Evolutionary conservation across 1,140 invertebrate species (phyloP).

Genomic region (Coelopa frigida): DNA sequence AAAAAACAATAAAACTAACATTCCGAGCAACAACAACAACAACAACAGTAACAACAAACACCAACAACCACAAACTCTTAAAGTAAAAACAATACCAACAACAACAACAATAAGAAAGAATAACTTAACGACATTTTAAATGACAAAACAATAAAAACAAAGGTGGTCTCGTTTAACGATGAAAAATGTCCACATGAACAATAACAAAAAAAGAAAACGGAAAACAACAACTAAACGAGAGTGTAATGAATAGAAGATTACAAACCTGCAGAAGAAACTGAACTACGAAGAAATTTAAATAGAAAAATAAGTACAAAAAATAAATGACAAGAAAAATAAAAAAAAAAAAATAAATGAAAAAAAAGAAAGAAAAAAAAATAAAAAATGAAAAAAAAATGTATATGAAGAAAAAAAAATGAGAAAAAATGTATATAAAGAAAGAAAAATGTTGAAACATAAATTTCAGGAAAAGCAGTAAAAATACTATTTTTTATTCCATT

Average conservation of each 20-base stretch:
- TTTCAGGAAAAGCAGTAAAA: neutral
- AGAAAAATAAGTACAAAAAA: neutral
- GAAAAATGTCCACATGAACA: neutral
- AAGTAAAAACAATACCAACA: constrained; percentile 1
- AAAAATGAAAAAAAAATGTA: constrained; percentile 1
- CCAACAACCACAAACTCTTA: neutral
- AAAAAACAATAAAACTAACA: neutral
- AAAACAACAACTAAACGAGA: too few species aligned
- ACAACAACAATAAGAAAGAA: constrained; percentile 2
- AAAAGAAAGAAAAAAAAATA: neutral
- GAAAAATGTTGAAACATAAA: neutral
- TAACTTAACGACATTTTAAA: neutral
- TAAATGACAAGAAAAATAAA: neutral
- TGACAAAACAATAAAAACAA: neutral
- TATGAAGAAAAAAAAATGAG: neutral
- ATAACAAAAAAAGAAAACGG: neutral
- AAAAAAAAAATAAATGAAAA: neutral
- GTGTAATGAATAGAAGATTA: too few species aligned
- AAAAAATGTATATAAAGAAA: neutral
- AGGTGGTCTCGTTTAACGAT: neutral
- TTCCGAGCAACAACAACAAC: neutral
- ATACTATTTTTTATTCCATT: neutral
- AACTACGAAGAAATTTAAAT: neutral
- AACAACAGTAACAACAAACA: neutral
- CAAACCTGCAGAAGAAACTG: too few species aligned